A percentile compares a stretch with the other conserved stretches of the same genome.
phyloP scores from a whole-genome alignment of 2,113 vertebrate genomes.

The Python bivittatus region DNA sequence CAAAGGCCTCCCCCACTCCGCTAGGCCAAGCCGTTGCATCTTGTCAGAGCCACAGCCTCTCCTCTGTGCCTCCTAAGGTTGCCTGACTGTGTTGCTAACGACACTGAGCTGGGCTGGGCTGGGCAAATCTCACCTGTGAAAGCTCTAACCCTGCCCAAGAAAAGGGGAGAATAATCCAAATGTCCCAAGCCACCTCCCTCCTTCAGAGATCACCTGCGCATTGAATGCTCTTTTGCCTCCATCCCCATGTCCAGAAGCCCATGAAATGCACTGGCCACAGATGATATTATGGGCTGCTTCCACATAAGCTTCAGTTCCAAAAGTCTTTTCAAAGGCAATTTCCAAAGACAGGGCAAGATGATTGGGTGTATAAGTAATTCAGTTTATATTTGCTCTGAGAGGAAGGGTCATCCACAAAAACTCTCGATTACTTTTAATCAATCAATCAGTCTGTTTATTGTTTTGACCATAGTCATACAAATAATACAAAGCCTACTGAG shows the following conservation, averaged over 20 bases:
- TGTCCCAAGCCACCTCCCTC: background rate
- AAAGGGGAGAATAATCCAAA: background rate
- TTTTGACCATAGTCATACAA: background rate
- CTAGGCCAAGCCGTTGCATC: background rate
- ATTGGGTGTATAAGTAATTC: background rate
- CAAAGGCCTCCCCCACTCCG: conserved; percentile 16
- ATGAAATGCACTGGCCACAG: background rate
- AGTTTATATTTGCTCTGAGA: background rate
- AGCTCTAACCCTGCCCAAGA: background rate
- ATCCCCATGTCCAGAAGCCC: too few species aligned
- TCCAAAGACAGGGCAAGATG: background rate
- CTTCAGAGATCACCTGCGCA: background rate
- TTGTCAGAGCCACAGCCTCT: too few species aligned
- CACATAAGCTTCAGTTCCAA: background rate
- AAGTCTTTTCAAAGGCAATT: background rate
- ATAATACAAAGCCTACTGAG: background rate
- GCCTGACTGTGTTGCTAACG: conserved; percentile 1
- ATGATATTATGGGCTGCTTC: background rate
- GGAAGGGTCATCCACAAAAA: background rate
- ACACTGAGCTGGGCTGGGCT: background rate
- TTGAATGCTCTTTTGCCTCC: background rate
- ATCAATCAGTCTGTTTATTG: background rate
- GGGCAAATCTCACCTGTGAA: background rate
- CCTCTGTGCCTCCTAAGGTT: background rate
- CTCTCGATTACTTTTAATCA: background rate